These are phyloP conservation scores for Pterois miles DNA, from an alignment of 2,797 vertebrate species.

Conservation along the genomic window DNA sequence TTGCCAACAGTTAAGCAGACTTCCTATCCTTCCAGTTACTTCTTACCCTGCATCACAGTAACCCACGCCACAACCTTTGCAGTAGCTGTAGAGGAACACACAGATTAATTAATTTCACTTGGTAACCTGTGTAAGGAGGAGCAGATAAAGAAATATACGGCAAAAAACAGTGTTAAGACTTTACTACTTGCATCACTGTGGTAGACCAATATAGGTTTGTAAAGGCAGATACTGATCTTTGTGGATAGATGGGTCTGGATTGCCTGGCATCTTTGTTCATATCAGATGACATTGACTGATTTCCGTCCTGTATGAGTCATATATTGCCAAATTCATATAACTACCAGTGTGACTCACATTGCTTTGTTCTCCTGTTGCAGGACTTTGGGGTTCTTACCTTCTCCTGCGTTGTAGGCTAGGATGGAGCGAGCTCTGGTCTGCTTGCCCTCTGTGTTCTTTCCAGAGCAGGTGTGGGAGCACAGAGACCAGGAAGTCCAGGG, in stretches of 20 bases:
- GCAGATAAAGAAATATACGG: background rate
- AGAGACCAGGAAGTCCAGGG: slow-evolving; percentile 93
- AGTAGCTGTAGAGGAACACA: slow-evolving; percentile 66
- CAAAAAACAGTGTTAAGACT: background rate
- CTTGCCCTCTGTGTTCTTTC: slow-evolving; percentile 94
- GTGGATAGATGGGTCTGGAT: background rate
- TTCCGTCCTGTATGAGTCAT: background rate
- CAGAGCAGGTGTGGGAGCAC: slow-evolving; percentile 97
- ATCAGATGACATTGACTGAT: background rate
- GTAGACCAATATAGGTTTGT: background rate
- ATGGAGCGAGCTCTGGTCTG: slow-evolving; percentile 92
- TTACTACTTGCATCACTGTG: background rate
- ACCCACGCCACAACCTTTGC: slow-evolving; percentile 73
- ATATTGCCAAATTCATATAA: background rate
- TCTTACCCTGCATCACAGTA: slow-evolving; percentile 75
- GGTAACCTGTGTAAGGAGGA: too few species aligned
- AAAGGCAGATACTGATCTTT: background rate
- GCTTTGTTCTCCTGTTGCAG: background rate
- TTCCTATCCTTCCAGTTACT: background rate
- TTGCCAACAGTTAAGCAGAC: background rate
- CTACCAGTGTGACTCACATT: background rate
- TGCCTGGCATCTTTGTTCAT: too few species aligned
- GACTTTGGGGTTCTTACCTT: slow-evolving; percentile 80
- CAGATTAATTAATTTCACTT: slow-evolving; percentile 27
- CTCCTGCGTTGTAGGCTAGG: slow-evolving; percentile 90